Conservation (phyloP, 2,797 vertebrate species). For the Lindbergichthys nudifrons region DNA sequence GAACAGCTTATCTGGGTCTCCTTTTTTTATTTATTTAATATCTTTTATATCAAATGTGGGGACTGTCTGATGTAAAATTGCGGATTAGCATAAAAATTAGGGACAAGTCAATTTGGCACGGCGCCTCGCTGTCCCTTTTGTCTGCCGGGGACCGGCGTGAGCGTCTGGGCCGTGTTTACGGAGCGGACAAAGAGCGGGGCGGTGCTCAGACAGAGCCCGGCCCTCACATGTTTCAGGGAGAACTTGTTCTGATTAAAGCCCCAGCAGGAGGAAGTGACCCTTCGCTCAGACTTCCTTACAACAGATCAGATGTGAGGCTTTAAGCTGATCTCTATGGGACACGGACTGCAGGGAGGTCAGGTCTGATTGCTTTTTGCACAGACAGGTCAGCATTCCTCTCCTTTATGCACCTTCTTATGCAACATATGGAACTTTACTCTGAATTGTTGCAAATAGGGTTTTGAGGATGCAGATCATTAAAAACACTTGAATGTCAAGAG, state of each 20-base stretch:
- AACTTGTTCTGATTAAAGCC: slow-evolving; percentile 68
- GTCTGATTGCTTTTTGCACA: slow-evolving; percentile 34
- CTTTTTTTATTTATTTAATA: slow-evolving; percentile 73
- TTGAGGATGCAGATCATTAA: no score
- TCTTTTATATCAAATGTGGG: slow-evolving; percentile 73
- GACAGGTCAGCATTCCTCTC: slow-evolving; percentile 11
- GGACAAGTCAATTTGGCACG: slow-evolving; percentile 71
- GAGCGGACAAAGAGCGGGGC: slow-evolving; percentile 49
- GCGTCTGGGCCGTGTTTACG: slow-evolving; percentile 41
- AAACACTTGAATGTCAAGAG: no score
- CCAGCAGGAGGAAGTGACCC: slow-evolving; percentile 63
- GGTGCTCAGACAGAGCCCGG: slow-evolving; percentile 23
- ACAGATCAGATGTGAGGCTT: slow-evolving; percentile 58
- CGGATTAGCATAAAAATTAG: slow-evolving; percentile 81
- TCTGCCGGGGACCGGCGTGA: slow-evolving; percentile 52
- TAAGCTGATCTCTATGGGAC: slow-evolving; percentile 51
- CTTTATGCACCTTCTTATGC: slow-evolving; percentile 6
- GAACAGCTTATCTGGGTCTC: slow-evolving; percentile 71
- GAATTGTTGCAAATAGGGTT: not conserved
- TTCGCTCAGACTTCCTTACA: slow-evolving; percentile 36
- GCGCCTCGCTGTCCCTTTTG: slow-evolving; percentile 60
- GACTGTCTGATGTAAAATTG: slow-evolving; percentile 69
- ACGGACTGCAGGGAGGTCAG: slow-evolving; percentile 39
- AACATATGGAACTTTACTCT: not conserved
- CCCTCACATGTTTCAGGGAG: slow-evolving; percentile 28